Percentiles rank a stretch among this genome's conserved stretches.
Conservation (phyloP, 2,797 vertebrate species). For the Lepilemur septentrionalis region DNA sequence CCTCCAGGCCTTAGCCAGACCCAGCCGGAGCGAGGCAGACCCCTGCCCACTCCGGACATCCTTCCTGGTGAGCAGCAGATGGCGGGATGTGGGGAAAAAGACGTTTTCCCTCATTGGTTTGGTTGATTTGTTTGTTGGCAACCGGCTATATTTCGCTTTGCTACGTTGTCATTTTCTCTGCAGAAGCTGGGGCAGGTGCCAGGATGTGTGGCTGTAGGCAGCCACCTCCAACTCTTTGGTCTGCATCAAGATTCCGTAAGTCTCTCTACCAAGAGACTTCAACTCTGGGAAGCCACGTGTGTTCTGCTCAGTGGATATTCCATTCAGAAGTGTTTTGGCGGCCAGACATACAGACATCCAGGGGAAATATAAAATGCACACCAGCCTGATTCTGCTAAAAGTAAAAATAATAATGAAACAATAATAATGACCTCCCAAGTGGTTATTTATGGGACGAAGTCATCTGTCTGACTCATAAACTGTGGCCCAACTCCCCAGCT, state of each 20-base stretch:
- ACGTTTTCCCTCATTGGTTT: background rate
- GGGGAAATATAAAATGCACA: background rate
- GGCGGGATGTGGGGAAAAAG: too few relatives aligned
- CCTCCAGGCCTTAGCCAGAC: background rate
- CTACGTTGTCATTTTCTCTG: rapidly evolving
- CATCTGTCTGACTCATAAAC: background rate
- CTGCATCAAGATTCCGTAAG: rapidly evolving
- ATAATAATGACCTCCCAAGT: background rate
- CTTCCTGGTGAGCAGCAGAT: background rate
- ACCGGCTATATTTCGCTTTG: background rate
- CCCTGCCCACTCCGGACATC: background rate
- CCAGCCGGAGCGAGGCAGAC: background rate
- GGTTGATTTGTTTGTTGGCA: too few relatives aligned
- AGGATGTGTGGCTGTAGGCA: too few relatives aligned
- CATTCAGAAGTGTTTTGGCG: background rate
- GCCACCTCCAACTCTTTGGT: background rate
- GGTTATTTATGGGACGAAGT: background rate
- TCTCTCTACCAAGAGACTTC: background rate
- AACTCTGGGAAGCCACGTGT: background rate
- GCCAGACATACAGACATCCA: background rate
- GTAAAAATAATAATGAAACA: background rate
- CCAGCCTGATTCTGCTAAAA: background rate
- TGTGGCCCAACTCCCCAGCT: background rate
- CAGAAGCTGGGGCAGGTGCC: background rate
- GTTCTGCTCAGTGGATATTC: background rate